A percentile compares a stretch with the other conserved stretches of the same genome.
Conservation (phyloP, 2,888 invertebrate species). For the Drosophila fulvimacula region DNA sequence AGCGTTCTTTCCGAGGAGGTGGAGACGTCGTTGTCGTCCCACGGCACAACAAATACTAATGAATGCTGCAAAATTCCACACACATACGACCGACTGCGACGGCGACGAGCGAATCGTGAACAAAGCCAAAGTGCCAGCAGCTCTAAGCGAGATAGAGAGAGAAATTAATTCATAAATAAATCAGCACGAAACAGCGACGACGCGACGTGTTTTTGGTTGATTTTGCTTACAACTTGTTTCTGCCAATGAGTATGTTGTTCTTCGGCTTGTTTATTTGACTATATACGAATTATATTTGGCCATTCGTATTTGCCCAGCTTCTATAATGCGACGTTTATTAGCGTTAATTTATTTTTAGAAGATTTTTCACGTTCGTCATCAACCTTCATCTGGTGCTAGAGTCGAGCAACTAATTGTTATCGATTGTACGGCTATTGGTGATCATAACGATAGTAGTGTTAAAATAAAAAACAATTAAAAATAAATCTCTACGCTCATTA, state of each 20-base stretch:
- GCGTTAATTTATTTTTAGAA: slow-evolving; percentile 55
- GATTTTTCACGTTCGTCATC: slow-evolving; percentile 62
- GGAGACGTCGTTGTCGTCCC: slow-evolving; percentile 68
- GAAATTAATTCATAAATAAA: slow-evolving; percentile 78
- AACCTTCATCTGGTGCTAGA: slow-evolving; percentile 31
- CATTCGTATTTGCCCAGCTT: slow-evolving; percentile 43
- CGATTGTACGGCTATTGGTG: slow-evolving; percentile 31
- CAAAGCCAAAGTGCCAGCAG: slow-evolving; percentile 55
- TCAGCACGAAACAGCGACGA: slow-evolving; percentile 57
- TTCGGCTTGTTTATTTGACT: slow-evolving; percentile 50
- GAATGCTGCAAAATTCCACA: slow-evolving; percentile 70
- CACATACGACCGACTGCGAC: slow-evolving; percentile 33
- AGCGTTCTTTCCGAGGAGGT: slow-evolving; percentile 30
- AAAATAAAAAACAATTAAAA: neutral
- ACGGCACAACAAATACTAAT: slow-evolving; percentile 63
- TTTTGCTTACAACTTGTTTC: slow-evolving; percentile 52
- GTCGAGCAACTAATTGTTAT: slow-evolving; percentile 31
- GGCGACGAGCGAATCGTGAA: slow-evolving; percentile 46
- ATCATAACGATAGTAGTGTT: slow-evolving; percentile 42
- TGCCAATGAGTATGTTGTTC: slow-evolving; percentile 35
- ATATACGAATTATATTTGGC: slow-evolving; percentile 49
- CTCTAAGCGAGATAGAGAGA: slow-evolving; percentile 61
- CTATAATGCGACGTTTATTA: slow-evolving; percentile 52
- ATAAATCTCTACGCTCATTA: neutral
- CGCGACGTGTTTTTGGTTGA: slow-evolving; percentile 57